Evolutionary conservation across 2,797 vertebrate species (phyloP).

Genomic region (Rhincodon typus): DNA sequence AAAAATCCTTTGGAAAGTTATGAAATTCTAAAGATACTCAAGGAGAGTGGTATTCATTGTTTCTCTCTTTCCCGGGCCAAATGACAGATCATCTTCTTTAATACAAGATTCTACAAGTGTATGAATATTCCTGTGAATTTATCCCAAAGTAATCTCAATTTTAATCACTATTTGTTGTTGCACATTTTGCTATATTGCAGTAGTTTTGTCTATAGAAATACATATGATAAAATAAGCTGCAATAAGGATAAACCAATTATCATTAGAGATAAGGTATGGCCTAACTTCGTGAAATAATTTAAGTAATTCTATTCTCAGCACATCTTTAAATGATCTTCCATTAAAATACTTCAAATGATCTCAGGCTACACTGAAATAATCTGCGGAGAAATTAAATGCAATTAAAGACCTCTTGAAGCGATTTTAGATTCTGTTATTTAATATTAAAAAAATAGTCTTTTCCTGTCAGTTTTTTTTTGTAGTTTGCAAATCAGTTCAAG

Average conservation of each 20-base stretch:
- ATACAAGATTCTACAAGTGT: not conserved
- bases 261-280: not conserved
- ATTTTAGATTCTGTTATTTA: not conserved
- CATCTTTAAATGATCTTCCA: slow-evolving; percentile 2
- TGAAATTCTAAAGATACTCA: not conserved
- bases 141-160: not conserved
- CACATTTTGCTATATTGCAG: not conserved
- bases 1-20: not conserved
- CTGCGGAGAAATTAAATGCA: not conserved
- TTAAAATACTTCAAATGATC: not conserved
- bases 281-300: not conserved
- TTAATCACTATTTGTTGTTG: not conserved
- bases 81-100: not conserved
- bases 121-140: not conserved
- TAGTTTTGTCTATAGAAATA: not conserved
- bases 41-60: not conserved
- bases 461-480: not conserved
- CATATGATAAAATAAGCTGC: not conserved
- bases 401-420: not conserved
- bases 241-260: not conserved
- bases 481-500: not conserved
- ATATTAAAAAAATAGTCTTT: not conserved
- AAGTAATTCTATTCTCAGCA: slow-evolving; percentile 13
- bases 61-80: not conserved
- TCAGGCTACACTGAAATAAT: not conserved